Conservation (phyloP, 2,797 vertebrate genomes). For the Carapus acus region DNA sequence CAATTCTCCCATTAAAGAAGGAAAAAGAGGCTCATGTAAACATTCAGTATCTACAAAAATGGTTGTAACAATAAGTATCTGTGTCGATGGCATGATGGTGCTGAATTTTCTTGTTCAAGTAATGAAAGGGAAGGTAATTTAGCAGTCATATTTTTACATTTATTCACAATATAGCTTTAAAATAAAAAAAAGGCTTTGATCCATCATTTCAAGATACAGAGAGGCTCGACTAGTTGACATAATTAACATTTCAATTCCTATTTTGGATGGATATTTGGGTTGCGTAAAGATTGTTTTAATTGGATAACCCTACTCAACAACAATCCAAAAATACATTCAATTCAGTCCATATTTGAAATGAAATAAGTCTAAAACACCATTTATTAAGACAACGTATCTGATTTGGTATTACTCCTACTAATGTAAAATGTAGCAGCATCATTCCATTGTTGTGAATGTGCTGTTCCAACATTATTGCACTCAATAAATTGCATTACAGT, state of each 20-base stretch:
- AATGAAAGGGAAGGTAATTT: too few species aligned
- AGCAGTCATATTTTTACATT: too few species aligned
- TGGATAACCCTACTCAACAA: constrained; percentile 16
- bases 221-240: constrained; percentile 27
- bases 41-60: too few species aligned
- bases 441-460: constrained; percentile 38
- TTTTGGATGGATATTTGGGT: constrained; percentile 19
- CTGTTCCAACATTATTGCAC: constrained; percentile 35
- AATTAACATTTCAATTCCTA: constrained; percentile 24
- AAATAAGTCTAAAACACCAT: constrained; percentile 15
- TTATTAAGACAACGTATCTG: constrained; percentile 25
- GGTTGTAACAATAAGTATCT: too few species aligned
- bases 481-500: constrained; percentile 30
- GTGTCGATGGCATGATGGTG: too few species aligned
- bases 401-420: constrained; percentile 19
- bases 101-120: too few species aligned
- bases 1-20: too few species aligned
- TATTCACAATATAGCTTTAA: too few species aligned
- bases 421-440: constrained; percentile 21
- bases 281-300: constrained; percentile 19
- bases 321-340: constrained; percentile 20
- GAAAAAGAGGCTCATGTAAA: too few species aligned
- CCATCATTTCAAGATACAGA: constrained; percentile 13
- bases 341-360: constrained; percentile 28
- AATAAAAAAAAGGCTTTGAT: background rate